Conservation (phyloP, 2,113 vertebrate species). For the Atrichornis clamosus region DNA sequence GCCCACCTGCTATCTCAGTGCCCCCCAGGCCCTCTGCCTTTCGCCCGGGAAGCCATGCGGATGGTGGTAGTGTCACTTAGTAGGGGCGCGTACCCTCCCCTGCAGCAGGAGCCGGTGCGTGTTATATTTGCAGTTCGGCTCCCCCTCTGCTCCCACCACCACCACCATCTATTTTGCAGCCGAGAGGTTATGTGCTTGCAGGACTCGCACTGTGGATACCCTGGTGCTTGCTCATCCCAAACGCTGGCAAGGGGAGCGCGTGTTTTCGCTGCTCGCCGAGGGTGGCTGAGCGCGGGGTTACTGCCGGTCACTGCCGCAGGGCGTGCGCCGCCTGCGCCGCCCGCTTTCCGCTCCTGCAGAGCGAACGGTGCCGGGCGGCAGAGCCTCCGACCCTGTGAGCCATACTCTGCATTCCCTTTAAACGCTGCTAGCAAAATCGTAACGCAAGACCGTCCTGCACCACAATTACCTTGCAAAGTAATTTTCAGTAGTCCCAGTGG, state of each 20-base stretch:
- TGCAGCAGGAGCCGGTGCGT: background rate
- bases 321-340: background rate
- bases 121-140: rapidly evolving
- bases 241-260: background rate
- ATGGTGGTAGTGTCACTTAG: background rate
- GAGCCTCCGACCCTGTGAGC: background rate
- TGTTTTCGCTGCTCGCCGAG: background rate
- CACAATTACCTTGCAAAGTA: background rate
- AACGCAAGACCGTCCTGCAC: background rate
- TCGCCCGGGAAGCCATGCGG: background rate
- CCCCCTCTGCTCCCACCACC: background rate
- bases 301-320: conserved; percentile 55
- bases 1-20: background rate
- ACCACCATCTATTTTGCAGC: background rate
- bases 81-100: rapidly evolving
- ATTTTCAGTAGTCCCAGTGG: background rate
- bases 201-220: background rate
- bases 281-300: conserved; percentile 56
- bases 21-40: background rate
- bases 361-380: background rate
- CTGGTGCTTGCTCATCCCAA: background rate
- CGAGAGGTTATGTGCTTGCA: background rate
- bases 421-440: background rate
- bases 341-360: background rate
- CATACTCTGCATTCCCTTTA: background rate